Evolutionary conservation across 2,888 invertebrate species (phyloP), one percentile per base, ranked within the genome.

Genomic region (Calameuta idolon): DNA sequence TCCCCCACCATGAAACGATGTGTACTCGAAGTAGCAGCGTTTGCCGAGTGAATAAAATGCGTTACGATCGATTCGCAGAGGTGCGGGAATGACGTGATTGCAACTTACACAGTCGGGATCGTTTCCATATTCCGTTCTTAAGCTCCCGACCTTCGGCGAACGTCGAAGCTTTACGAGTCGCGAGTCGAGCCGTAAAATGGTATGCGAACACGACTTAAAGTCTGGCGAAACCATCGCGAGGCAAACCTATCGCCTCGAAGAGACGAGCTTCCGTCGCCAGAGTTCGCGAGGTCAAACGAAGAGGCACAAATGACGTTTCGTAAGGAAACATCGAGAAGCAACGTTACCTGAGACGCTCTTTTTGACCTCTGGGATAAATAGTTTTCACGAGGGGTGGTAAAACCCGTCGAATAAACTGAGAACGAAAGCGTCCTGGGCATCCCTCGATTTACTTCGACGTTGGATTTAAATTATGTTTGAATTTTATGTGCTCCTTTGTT

Each of bases 101-200:
- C 55, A 55, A 9, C 55, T 23, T 55, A 23, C 55, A 55, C 55
- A 23, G 55, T 55, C 23, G 9, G 23, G 35, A 80, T 77, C 79
- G 74, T 80, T 80, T 77, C 75, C 76, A 78, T 77, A 12, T 40
- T 33, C 33, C 35, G 12, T 37, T 77, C 34, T 76, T 75, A 76
- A 76, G 73, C 69, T 37, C 55, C 31, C 76, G 73, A 80, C 77
- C 79, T 80, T 81, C 77, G 75, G 80, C 75, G 79, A 79, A 77
- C 69, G 79, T 12, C 77, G 76, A 77, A 69, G 77, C 71, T 80
- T 80, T 77, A 79, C 75, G 76, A 35, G 69, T 35, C 35, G 34
- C 75, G 37, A 33, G 31, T 55, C 55, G 23, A 23, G 23, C 23
- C 55, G 23, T 55, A 9, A 55, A 55, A 55, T 23, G 2, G 9